These are phyloP conservation scores for Procambarus virginalis DNA, from an alignment of 1,140 invertebrate genomes.

Conservation along the genomic window DNA sequence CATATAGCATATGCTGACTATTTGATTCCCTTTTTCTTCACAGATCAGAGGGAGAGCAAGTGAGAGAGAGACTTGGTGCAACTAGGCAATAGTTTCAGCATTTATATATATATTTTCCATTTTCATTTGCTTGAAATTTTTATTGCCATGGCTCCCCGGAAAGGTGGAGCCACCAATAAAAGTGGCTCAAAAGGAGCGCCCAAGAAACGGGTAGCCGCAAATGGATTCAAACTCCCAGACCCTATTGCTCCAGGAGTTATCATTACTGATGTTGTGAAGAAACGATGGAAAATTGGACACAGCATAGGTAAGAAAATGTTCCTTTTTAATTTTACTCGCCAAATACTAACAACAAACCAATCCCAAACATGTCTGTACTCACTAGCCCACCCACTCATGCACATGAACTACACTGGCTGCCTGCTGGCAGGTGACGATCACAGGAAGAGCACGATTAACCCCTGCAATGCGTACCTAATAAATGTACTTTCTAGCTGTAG, in stretches of 20 bases:
- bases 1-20: background rate
- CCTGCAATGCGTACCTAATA: too few relatives aligned
- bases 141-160: conserved; percentile 64
- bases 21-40: background rate
- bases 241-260: conserved; percentile 85
- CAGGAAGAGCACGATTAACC: too few relatives aligned
- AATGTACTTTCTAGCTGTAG: too few relatives aligned
- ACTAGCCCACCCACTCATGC: too few relatives aligned
- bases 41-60: conserved; percentile 52
- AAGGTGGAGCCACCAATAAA: conserved; percentile 57
- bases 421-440: too few relatives aligned
- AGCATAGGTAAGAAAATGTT: conserved; percentile 80
- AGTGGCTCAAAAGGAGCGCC: conserved; percentile 59
- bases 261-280: conserved; percentile 85
- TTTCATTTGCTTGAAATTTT: background rate
- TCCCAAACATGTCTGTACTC: too few relatives aligned
- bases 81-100: conserved; percentile 5
- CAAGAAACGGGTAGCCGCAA: conserved; percentile 71
- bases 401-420: too few relatives aligned
- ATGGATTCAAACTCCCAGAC: conserved; percentile 76
- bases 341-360: too few relatives aligned
- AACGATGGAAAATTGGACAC: conserved; percentile 90
- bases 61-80: conserved; percentile 61
- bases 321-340: too few relatives aligned
- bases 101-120: background rate